Conservation (phyloP, 92 coral and sea anemone genomes). For the Heteractis magnifica region DNA sequence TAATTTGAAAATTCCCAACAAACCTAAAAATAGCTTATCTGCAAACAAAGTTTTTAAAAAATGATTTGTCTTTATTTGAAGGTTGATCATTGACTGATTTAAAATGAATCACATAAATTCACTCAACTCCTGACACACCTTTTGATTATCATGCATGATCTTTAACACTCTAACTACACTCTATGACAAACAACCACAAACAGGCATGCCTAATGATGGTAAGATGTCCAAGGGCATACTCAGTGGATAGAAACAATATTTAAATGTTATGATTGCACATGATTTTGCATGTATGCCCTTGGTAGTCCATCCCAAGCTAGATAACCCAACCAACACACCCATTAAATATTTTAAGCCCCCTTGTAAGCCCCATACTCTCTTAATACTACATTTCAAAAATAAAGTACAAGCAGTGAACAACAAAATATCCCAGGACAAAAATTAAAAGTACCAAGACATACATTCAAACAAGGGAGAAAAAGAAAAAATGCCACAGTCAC, state of each 20-base stretch:
- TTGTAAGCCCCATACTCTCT: slow-evolving; percentile 1
- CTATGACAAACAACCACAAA: neutral
- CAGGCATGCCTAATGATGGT: slow-evolving; percentile 1
- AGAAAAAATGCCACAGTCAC: neutral
- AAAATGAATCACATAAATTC: neutral
- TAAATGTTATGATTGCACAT: neutral
- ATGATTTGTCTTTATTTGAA: neutral
- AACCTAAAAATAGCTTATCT: too few relatives aligned
- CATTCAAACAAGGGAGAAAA: neutral
- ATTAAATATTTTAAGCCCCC: neutral
- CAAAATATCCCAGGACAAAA: neutral
- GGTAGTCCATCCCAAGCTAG: slow-evolving; percentile 37
- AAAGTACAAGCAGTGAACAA: neutral
- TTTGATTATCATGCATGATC: slow-evolving; percentile 1
- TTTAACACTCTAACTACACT: neutral
- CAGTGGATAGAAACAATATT: neutral
- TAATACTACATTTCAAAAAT: neutral
- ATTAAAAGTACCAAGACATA: neutral
- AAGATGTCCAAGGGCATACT: slow-evolving; percentile 19
- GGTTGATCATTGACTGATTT: neutral
- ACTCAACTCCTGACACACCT: neutral
- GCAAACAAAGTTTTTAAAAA: neutral
- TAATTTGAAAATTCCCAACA: too few relatives aligned
- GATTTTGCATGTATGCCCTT: slow-evolving; percentile 18
- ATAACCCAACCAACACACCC: neutral